Conservation (phyloP, 2,113 vertebrate genomes). For the Coptodon rendalli region DNA sequence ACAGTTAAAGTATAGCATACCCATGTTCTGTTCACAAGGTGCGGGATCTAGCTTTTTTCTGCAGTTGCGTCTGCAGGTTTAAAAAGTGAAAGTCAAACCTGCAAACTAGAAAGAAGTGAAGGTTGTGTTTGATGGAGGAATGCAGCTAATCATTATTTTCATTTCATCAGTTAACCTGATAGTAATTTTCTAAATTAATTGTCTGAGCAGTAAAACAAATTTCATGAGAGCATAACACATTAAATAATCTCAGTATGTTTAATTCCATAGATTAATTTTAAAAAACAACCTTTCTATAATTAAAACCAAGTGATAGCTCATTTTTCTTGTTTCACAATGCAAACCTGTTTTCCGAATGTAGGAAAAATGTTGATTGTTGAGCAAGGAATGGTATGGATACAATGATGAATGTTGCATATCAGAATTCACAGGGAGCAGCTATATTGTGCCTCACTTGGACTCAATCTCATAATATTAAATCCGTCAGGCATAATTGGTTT, state of each 20-base stretch:
- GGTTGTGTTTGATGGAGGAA: background rate
- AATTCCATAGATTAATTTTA: background rate
- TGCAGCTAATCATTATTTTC: background rate
- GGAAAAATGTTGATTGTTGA: background rate
- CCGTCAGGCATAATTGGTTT: conserved; percentile 70
- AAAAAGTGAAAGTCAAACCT: background rate
- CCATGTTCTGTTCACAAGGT: background rate
- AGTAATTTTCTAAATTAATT: background rate
- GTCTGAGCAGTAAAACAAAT: background rate
- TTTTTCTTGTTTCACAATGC: background rate
- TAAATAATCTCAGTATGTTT: background rate
- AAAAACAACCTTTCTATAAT: background rate
- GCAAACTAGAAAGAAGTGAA: background rate
- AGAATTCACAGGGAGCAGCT: conserved; percentile 24
- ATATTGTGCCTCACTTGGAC: conserved; percentile 14
- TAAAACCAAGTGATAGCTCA: background rate
- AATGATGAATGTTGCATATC: conserved; percentile 38
- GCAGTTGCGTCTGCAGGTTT: background rate
- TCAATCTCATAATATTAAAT: conserved; percentile 58
- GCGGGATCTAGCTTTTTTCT: background rate
- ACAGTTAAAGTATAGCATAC: background rate
- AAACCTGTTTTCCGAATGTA: background rate
- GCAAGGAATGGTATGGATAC: background rate
- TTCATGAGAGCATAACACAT: background rate
- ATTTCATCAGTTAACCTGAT: background rate